Evolutionary conservation across 2,888 invertebrate species (phyloP).

Genomic region (Cheilosia variabilis): DNA sequence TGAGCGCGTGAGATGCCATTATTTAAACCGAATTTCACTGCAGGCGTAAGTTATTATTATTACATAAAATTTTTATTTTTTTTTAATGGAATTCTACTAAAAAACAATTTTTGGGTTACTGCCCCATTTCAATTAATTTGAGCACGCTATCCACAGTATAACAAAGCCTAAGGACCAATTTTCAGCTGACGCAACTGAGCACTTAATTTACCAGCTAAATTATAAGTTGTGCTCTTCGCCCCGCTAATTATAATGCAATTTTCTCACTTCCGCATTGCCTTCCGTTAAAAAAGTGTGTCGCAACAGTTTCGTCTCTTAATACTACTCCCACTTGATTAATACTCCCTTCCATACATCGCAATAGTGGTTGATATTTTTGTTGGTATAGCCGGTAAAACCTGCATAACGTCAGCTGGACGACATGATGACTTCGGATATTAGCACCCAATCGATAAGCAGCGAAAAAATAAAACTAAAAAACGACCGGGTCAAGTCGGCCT

Average conservation of each 20-base stretch:
- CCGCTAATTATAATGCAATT: neutral
- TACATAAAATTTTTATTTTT: no score
- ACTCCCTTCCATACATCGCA: neutral
- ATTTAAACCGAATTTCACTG: no score
- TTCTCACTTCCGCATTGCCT: constrained; percentile 1
- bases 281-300: neutral
- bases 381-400: neutral
- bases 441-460: neutral
- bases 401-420: neutral
- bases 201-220: neutral
- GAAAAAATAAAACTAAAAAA: neutral
- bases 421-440: neutral
- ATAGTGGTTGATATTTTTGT: neutral
- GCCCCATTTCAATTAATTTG: neutral
- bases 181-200: neutral
- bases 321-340: neutral
- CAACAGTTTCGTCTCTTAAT: neutral
- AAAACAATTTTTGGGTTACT: no score
- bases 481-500: constrained; percentile 27
- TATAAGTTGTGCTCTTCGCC: no score
- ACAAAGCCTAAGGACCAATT: neutral
- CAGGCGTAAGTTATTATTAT: no score
- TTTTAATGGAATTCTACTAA: no score
- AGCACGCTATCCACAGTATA: neutral
- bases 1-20: no score